These are phyloP conservation scores for Suricata suricatta DNA, from an alignment of 2,113 vertebrate genomes.

Conservation along the genomic window DNA sequence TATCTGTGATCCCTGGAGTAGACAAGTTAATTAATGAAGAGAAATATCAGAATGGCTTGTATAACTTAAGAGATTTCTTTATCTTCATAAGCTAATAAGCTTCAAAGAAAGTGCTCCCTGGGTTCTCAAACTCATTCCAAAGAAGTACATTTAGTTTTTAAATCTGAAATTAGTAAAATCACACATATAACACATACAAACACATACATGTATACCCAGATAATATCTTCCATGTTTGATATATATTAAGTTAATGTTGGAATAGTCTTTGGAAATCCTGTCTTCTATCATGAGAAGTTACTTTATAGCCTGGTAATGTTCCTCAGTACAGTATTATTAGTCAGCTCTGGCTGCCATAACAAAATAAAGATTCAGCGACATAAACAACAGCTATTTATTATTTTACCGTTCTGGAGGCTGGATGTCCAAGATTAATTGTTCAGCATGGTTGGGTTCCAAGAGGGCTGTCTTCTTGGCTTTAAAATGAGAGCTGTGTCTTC, in stretches of 20 bases:
- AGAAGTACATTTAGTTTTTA: neutral
- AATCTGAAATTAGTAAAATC: neutral
- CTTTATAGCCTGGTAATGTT: neutral
- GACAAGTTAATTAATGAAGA: constrained; percentile 2
- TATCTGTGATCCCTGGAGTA: neutral
- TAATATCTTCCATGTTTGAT: neutral
- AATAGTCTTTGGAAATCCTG: neutral
- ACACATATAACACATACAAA: neutral
- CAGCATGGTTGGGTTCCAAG: neutral
- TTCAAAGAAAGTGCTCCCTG: neutral
- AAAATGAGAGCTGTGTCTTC: neutral
- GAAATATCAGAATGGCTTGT: neutral
- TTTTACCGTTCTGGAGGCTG: neutral
- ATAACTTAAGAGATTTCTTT: neutral
- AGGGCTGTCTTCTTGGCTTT: neutral
- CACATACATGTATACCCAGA: neutral
- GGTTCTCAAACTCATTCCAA: neutral
- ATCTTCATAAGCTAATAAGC: neutral
- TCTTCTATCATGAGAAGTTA: neutral
- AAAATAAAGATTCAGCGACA: neutral
- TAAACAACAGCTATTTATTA: neutral
- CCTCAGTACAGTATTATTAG: neutral
- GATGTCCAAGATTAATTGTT: neutral
- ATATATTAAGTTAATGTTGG: neutral
- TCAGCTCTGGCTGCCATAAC: neutral